Evolutionary conservation across 2,797 vertebrate species (phyloP).

Genomic region (Enteromius paludinosus): DNA sequence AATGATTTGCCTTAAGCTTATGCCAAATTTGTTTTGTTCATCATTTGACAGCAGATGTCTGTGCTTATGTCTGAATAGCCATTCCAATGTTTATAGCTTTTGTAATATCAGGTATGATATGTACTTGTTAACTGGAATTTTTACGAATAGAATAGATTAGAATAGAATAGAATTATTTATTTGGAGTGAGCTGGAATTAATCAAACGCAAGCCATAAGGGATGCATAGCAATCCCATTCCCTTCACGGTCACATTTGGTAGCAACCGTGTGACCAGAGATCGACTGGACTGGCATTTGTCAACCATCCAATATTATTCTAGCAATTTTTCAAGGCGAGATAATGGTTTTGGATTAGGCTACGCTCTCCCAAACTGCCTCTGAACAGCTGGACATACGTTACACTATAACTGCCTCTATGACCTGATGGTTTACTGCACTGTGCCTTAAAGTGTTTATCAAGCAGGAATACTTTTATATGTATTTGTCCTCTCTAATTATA

Average conservation of each 20-base stretch:
- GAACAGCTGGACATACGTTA: conserved; percentile 43
- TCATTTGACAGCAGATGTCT: conserved; percentile 44
- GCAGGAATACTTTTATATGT: conserved; percentile 43
- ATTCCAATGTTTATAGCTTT: conserved; percentile 57
- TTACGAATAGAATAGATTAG: conserved; percentile 26
- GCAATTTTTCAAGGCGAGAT: conserved; percentile 33
- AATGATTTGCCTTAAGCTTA: conserved; percentile 42
- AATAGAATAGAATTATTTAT: conserved; percentile 57
- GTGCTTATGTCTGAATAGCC: conserved; percentile 46
- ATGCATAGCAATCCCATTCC: conserved; percentile 15
- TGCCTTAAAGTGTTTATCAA: conserved; percentile 55
- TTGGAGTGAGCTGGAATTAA: conserved; percentile 54
- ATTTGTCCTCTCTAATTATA: conserved; percentile 36
- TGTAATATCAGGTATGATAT: conserved; percentile 43
- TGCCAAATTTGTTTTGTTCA: conserved; percentile 35
- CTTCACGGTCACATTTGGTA: conserved; percentile 28
- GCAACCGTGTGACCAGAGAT: conserved; percentile 19
- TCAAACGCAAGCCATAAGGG: conserved; percentile 34
- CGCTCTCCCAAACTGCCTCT: conserved; percentile 40
- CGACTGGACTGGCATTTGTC: conserved; percentile 33
- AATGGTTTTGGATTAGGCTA: conserved; percentile 41
- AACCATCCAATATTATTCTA: conserved; percentile 42
- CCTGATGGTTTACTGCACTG: conserved; percentile 40
- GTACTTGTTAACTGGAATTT: conserved; percentile 57
- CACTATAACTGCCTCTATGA: conserved; percentile 52